Base-by-base conservation (phyloP, 2,113 vertebrate species). In the Cochlearius cochlearius region DNA sequence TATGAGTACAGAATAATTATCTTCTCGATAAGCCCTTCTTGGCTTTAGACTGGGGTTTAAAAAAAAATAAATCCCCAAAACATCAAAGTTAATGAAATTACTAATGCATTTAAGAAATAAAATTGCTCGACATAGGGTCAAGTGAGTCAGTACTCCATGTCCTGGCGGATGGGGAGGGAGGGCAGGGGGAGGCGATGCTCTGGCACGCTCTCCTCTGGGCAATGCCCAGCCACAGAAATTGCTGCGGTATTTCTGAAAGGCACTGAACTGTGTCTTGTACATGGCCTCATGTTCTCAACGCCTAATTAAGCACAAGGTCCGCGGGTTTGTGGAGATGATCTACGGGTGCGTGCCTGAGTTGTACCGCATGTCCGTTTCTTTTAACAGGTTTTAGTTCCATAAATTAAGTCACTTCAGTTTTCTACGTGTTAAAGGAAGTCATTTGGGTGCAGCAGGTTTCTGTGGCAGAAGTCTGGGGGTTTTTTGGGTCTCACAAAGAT, bases 231-330 rank as follows among this genome's bases (percentile, higher is more conserved):
- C 63, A 36, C 16, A 34, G 5, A 43, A 76, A 63, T 50, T 43
- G 38, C 64, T 83, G 34, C 78, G 11, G 34, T 77, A 71, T 94
- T 93, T 96, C 86, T 94, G 89, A 38, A 32, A 91, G 62, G 91
- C 73, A 58, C 43, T 0, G 0, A 36, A 30, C 43, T 25, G 76
- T 92, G 39, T 63, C 82, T 47, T 75, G 76, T 38, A 36, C 80
- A 53, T 29, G 64, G 88, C 83, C 80, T 91, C 60, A 5, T 75
- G 52, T 76, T 75, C 94, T 72, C 60, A 81, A 45, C 0, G 29
- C 56, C 60, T 76, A 58, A 85, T 97, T 94, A 89, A 96, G 66
- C 80, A 68, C 94, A 8, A 76, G 73, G 90, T 36, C 86, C 11
- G 9, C 1, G 7, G 55, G 21, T 76, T 78, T 53, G 81, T 45